These are phyloP conservation scores for Leptinotarsa haldemani DNA, from an alignment of 2,888 invertebrate genomes.

Conservation along the genomic window DNA sequence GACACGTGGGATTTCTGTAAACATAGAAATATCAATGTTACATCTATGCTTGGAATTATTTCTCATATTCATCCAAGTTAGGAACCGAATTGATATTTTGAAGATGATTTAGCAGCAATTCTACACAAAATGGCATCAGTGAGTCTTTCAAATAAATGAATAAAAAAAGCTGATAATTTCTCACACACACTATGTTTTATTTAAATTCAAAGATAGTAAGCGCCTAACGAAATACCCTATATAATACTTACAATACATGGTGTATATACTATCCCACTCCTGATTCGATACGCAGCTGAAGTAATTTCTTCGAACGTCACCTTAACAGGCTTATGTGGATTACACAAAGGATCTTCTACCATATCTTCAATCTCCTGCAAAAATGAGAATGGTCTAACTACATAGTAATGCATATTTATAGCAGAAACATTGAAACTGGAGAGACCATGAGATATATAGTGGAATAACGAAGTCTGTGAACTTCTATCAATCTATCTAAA, in stretches of 20 bases:
- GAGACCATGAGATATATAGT: background rate
- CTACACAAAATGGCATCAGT: no score
- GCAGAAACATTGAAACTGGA: no score
- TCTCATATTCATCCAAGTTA: background rate
- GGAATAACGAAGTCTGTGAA: background rate
- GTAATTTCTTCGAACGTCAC: constrained; percentile 89
- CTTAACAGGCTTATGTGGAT: constrained; percentile 76
- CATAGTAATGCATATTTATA: no score
- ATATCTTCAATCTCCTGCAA: constrained; percentile 31
- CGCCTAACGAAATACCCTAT: no score
- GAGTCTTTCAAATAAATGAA: no score
- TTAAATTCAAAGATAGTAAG: no score
- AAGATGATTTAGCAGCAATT: no score
- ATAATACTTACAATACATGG: constrained; percentile 80
- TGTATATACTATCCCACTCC: constrained; percentile 83
- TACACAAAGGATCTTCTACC: constrained; percentile 68
- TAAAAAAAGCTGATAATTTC: no score
- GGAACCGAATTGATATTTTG: no score
- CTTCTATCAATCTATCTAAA: background rate
- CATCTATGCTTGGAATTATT: background rate
- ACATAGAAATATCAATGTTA: constrained; percentile 11
- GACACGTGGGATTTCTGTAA: constrained; percentile 87
- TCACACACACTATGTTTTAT: no score
- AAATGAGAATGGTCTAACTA: background rate
- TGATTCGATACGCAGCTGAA: constrained; percentile 89